Evolutionary conservation across 2,888 invertebrate genomes (phyloP).

Genomic region (Lepas anatifera): DNA sequence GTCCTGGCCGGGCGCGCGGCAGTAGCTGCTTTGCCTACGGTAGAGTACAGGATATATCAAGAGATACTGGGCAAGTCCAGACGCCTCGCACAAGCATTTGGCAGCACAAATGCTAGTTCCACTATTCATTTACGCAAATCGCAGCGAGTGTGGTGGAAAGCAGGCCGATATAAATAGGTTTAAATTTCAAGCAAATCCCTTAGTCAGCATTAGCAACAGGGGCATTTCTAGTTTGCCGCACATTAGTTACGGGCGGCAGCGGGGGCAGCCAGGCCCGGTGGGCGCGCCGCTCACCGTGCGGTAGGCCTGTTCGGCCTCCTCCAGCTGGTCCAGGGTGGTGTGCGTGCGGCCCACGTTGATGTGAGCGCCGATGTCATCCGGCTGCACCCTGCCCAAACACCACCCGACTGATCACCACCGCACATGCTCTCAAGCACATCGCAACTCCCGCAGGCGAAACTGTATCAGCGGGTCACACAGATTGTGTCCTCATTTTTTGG

Average conservation of each 20-base stretch:
- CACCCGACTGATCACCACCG: neutral
- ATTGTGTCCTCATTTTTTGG: neutral
- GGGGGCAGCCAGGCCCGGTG: too few relatives aligned
- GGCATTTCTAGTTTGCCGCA: neutral
- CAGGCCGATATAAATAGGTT: too few relatives aligned
- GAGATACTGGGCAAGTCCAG: neutral
- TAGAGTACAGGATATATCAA: neutral
- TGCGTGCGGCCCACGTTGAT: slow-evolving; percentile 93
- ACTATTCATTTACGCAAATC: neutral
- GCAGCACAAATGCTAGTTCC: neutral
- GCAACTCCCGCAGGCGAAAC: neutral
- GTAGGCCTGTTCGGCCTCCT: slow-evolving; percentile 87
- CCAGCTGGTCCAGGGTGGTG: slow-evolving; percentile 74
- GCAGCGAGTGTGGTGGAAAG: too few relatives aligned
- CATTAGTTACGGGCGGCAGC: too few relatives aligned
- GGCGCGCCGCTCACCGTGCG: slow-evolving; percentile 52
- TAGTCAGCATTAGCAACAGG: neutral
- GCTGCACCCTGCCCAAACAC: slow-evolving; percentile 55
- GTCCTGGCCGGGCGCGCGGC: slow-evolving; percentile 83
- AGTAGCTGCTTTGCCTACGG: slow-evolving; percentile 65
- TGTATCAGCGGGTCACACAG: neutral
- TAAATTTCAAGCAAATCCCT: too few relatives aligned
- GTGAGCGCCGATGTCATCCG: slow-evolving; percentile 91
- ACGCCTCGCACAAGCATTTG: neutral
- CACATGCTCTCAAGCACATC: neutral